A percentile compares a stretch with the other conserved stretches of the same genome.
Conservation (phyloP, 1,140 invertebrate genomes). For the Pristionchus pacificus region DNA sequence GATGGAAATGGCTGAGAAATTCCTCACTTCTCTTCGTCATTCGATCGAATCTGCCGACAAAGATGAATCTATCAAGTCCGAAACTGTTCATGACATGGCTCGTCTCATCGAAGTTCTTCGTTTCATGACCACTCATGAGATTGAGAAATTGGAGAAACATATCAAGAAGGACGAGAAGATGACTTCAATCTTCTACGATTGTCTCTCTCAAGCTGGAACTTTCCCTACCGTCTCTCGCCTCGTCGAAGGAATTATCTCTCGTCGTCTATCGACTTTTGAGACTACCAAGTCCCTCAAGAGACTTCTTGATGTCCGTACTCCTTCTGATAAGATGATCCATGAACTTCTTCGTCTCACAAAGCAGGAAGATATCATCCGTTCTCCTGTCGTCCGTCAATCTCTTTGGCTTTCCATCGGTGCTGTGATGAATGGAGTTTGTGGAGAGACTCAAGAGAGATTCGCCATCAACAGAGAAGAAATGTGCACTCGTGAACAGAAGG, state of each 20-base stretch:
- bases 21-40: constrained; percentile 13
- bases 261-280: constrained; percentile 26
- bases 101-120: constrained; percentile 36
- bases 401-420: constrained; percentile 23
- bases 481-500: constrained; percentile 24
- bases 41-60: no score
- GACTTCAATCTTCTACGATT: constrained; percentile 36
- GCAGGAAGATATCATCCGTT: not conserved
- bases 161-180: constrained; percentile 26
- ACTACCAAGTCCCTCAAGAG: constrained; percentile 22
- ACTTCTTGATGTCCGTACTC: constrained; percentile 20
- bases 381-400: constrained; percentile 15
- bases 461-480: constrained; percentile 24
- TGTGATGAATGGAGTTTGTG: constrained; percentile 20
- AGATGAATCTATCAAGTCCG: constrained; percentile 13
- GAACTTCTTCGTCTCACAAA: constrained; percentile 10
- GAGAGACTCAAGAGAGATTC: constrained; percentile 10
- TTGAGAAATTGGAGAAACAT: constrained; percentile 36
- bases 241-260: constrained; percentile 39
- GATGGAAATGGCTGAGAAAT: constrained; percentile 20
- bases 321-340: constrained; percentile 21
- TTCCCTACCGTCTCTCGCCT: constrained; percentile 36
- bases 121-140: constrained; percentile 15
- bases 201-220: constrained; percentile 45
- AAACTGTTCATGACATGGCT: constrained; percentile 29